Evolutionary conservation across 1,140 invertebrate species (phyloP).

Genomic region (Sminthurides bifidus): DNA sequence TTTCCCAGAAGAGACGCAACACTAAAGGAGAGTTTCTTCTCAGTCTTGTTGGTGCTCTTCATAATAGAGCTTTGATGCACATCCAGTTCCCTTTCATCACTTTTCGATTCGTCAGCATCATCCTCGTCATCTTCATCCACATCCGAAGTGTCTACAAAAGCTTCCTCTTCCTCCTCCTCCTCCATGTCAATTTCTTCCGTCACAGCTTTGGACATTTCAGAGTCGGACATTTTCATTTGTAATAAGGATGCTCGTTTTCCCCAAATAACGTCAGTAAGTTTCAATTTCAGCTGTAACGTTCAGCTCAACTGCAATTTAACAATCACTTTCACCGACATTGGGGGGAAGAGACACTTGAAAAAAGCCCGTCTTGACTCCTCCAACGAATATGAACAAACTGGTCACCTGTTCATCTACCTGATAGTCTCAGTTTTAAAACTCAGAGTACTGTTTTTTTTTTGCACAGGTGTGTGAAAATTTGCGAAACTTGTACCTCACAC

Average conservation of each 20-base stretch:
- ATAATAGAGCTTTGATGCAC: conserved; percentile 25
- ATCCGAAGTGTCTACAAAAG: conserved; percentile 21
- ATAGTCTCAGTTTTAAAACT: too few species aligned
- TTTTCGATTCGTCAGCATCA: conserved; percentile 24
- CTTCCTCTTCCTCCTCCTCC: conserved; percentile 25
- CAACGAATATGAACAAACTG: too few species aligned
- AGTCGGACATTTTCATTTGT: conserved; percentile 31
- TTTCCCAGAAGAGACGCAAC: conserved; percentile 31
- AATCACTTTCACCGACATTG: neutral
- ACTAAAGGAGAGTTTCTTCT: conserved; percentile 32
- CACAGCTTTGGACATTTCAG: conserved; percentile 21
- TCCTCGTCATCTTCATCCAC: conserved; percentile 29
- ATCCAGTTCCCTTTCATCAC: conserved; percentile 17
- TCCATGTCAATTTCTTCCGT: conserved; percentile 30
- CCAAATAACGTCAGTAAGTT: too few species aligned
- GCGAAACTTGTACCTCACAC: too few species aligned
- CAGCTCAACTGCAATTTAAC: too few species aligned
- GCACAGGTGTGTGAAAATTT: too few species aligned
- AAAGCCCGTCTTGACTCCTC: too few species aligned
- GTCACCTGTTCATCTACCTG: too few species aligned
- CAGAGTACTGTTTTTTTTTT: too few species aligned
- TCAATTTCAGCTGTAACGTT: too few species aligned
- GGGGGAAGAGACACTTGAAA: too few species aligned
- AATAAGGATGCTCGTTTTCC: neutral
- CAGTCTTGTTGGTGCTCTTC: conserved; percentile 28